These are phyloP conservation scores for Ammodramus savannarum DNA, from an alignment of 2,113 vertebrate genomes.

Conservation along the genomic window DNA sequence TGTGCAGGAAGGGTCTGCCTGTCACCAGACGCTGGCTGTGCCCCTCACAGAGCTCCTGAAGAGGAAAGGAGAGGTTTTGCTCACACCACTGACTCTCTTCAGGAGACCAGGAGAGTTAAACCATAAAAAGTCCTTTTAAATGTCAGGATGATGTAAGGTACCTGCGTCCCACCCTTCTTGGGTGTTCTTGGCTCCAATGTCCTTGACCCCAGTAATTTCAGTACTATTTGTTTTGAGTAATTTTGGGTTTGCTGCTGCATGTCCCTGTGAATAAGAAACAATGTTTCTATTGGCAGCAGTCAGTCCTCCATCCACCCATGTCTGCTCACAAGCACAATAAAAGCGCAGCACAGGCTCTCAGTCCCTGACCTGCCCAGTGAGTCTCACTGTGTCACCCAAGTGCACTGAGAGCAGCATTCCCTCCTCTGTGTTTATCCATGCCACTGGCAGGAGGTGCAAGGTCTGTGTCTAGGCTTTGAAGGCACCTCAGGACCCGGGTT, in stretches of 20 bases:
- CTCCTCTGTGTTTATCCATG: neutral
- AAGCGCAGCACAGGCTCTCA: neutral
- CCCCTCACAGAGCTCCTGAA: neutral
- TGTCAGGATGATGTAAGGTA: slow-evolving; percentile 42
- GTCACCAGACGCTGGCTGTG: neutral
- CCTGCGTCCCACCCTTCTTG: slow-evolving; percentile 52
- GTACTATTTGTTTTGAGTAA: slow-evolving; percentile 56
- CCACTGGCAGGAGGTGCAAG: neutral
- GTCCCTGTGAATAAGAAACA: slow-evolving; percentile 45
- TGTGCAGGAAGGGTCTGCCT: neutral
- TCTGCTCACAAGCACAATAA: neutral
- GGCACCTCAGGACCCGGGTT: neutral
- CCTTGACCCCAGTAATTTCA: slow-evolving; percentile 50
- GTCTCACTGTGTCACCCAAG: neutral
- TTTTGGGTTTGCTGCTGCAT: slow-evolving; percentile 50
- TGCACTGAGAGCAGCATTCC: neutral
- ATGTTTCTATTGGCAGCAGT: slow-evolving; percentile 58
- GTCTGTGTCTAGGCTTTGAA: neutral
- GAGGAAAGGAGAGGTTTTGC: neutral
- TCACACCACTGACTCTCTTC: neutral
- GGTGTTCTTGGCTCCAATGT: slow-evolving; percentile 57
- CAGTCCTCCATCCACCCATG: slow-evolving; percentile 33
- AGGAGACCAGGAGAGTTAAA: neutral
- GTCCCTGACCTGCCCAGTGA: neutral
- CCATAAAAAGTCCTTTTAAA: neutral